These are phyloP conservation scores for Tachystola acroxantha DNA, from an alignment of 2,888 invertebrate species.

Conservation along the genomic window DNA sequence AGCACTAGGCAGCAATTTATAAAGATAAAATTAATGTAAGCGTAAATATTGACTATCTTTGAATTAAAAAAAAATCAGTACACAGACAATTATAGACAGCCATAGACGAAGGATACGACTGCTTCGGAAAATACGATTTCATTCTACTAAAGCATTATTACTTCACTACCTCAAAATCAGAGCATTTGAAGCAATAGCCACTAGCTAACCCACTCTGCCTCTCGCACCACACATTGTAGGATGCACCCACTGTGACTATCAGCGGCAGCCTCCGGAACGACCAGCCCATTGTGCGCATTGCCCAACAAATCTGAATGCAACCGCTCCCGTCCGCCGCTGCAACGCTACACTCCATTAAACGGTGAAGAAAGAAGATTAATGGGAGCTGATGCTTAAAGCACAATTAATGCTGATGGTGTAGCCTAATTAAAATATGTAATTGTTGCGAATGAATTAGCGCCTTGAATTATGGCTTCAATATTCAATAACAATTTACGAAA, in stretches of 20 bases:
- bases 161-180: too few species aligned
- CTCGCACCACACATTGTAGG: constrained; percentile 14
- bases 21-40: too few species aligned
- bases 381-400: constrained; percentile 14
- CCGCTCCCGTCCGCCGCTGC: constrained; percentile 40
- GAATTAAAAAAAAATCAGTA: too few species aligned
- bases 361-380: constrained; percentile 54
- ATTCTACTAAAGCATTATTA: too few species aligned
- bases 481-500: neutral
- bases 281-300: constrained; percentile 27
- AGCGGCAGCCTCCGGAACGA: constrained; percentile 39
- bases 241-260: constrained; percentile 46
- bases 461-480: neutral
- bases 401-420: constrained; percentile 2
- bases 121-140: too few species aligned
- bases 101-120: too few species aligned
- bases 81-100: too few species aligned
- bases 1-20: too few species aligned
- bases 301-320: constrained; percentile 34
- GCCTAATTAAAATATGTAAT: constrained; percentile 6
- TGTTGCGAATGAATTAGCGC: constrained; percentile 3
- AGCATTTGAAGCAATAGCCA: neutral
- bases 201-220: constrained; percentile 8
- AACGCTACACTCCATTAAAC: constrained; percentile 54
- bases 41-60: too few species aligned